Base-by-base conservation (phyloP, 2,888 invertebrate genomes). In the Reticulitermes lucifugus region DNA sequence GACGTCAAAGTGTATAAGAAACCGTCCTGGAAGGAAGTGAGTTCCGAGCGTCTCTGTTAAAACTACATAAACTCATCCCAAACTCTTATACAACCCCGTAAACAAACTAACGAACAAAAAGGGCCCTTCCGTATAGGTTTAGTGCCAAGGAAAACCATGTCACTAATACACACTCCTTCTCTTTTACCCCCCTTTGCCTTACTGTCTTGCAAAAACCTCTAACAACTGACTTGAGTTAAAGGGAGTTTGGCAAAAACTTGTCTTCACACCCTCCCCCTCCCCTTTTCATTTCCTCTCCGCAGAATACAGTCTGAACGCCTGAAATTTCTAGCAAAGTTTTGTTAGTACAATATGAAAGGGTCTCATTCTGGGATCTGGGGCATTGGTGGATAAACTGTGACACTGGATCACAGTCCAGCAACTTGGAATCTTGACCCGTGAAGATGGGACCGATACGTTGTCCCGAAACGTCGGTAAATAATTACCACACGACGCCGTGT, bases 121-220 rank as follows among this genome's bases (percentile, higher is more conserved):
- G 43, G 22, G 35, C 22, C 35, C 41, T 14, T 41, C 25, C n/a
- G 51, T 79, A 79, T 79, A 79, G 79, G 51, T 79, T 79, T 79
- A 79, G 81, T 81, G 81, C 81, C 81, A 81, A 81, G 81, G 81
- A 70, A 81, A 81, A 81, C 81, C 81, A 81, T 81, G 81, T 81
- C 81, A 81, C 65, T 81, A 81, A 81, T 81, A 81, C 81, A 9
- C 46, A 14, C 77, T 46, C n/a, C n/a, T 25, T 43, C 77, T 46
- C 46, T 14, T n/a, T 46, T 73, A 25, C 73, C 73, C 35, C 25
- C 21, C 14, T 29, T 22, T 46, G 81, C 43, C 81, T 60, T 43
- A 60, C 81, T n/a, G 70, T 43, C 65, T 81, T 70, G 70, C 81
- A 81, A 81, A 70, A 81, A 81, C 22, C 43, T 29, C 81, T 25